Evolutionary conservation across 37 sponge, comb jelly and placozoan genomes (phyloP), one percentile per base, ranked within the genome.

Genomic region (Bolinopsis microptera): DNA sequence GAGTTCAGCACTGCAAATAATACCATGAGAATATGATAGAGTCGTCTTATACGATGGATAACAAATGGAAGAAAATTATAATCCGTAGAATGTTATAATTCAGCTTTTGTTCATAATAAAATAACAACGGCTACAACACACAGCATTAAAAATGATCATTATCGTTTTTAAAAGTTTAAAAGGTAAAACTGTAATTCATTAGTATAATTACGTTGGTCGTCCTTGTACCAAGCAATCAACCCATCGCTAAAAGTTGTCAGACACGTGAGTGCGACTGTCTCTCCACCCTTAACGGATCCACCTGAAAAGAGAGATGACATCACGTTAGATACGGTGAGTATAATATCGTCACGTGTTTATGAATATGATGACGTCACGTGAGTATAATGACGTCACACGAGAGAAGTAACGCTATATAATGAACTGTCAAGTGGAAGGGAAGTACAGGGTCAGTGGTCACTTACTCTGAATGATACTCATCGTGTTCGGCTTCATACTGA

Each of bases 221-320:
- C 36, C 30, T 86, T 86, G 61, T 41, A 25, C 90, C 90, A 86
- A 1, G 27, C 0, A 9, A 86, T 86, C 2, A 1, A 0, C 1
- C 90, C 90, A 40, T 28, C 32, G 0, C 28, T 40, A 34, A 86
- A 86, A 18, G 36, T 86, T 23, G 90, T 86, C 30, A 86, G 90
- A 40, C 90, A 86, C 8, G 90, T 86, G 26, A 86, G 61, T 3
- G 26, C 1, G 30, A 86, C 32, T 16, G 90, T 23, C 26, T 86
- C 48, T 0, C 90, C 90, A 1, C 36, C 30, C 39, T 86, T 38
- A 2, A n/a, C 40, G 0, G 26, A 36, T 28, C 90, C 90, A 39
- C 24, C 90, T 86, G 90, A 40, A n/a, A 86, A 21, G 2, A 48
- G 61, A 5, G 13, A 48, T 5, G 61, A 48, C 61, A 13, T 48